Evolutionary conservation across 1,140 invertebrate genomes (phyloP).

Genomic region (Drosophila kohkoa): DNA sequence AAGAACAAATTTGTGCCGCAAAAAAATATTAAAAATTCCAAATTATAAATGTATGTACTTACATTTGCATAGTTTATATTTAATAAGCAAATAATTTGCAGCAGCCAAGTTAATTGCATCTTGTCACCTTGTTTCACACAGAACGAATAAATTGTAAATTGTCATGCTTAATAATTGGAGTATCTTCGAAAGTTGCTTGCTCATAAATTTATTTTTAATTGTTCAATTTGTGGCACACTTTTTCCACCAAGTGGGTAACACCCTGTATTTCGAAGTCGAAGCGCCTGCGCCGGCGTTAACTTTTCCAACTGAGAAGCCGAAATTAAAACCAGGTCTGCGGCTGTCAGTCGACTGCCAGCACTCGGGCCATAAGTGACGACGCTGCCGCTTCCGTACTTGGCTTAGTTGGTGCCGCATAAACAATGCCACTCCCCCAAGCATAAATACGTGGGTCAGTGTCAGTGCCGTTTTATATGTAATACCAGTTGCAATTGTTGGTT

Average conservation of each 20-base stretch:
- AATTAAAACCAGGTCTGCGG: constrained; percentile 21
- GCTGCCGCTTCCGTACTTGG: constrained; percentile 24
- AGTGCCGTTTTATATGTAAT: constrained; percentile 16
- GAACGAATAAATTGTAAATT: neutral
- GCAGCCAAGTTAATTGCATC: neutral
- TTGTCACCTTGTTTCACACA: neutral
- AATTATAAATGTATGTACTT: too few species aligned
- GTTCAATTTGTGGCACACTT: neutral
- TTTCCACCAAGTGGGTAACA: neutral
- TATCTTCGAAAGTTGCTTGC: neutral
- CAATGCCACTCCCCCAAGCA: constrained; percentile 45
- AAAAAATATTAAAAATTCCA: too few species aligned
- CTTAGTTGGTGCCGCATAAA: constrained; percentile 43
- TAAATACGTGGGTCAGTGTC: constrained; percentile 29
- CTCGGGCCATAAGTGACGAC: constrained; percentile 46
- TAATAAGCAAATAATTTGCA: neutral
- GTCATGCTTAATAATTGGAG: neutral
- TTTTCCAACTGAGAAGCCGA: neutral
- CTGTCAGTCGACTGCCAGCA: constrained; percentile 59
- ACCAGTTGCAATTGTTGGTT: neutral
- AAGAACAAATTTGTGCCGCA: too few species aligned
- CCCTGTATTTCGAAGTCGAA: constrained; percentile 14
- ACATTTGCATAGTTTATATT: too few species aligned
- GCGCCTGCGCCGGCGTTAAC: constrained; percentile 35
- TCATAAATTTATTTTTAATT: constrained; percentile 9